Base-by-base conservation (phyloP, 2,113 vertebrate genomes). In the Cyprinodon brontotheroides region DNA sequence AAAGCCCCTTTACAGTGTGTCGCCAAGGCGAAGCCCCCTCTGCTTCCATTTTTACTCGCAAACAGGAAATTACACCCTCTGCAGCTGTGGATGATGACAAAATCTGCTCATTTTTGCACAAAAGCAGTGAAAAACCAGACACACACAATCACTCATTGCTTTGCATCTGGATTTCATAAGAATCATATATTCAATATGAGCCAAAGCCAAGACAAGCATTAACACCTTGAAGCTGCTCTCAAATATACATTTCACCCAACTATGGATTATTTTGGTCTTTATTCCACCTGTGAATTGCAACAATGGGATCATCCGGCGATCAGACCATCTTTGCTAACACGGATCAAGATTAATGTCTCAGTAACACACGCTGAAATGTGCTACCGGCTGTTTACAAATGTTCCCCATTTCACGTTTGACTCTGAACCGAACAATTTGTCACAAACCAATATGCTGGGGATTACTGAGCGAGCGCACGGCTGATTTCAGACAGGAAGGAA, bases 391-490 rank as follows among this genome's bases (percentile, higher is more conserved):
- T 78, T 80, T 81, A 64, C 72, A 65, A 76, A 79, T 47, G 72
- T 48, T 67, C 61, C 59, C 63, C 68, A 53, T 78, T 75, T 62
- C 11, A 43, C 74, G 73, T 59, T 61, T 67, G 53, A 74, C 74
- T 81, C 48, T 1, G 63, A 12, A 75, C 37, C 50, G 68, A 83
- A 77, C 75, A 79, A 87, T 88, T 88, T 75, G 65, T 86, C 85
- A 83, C 74, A 81, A 74, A 77, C 61, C 73, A 82, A 84, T 82
- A 80, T 79, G 85, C 39, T 67, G 83, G 50, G 77, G 64, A 82
- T 87, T 81, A 72, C 71, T 40, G 74, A 80, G 70, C 17, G 72
- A 82, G 50, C 50, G 50, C 0, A 64, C 72, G 4, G 73, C 76
- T 43, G 75, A 80, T 84, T 76, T 60, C 70, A 65, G 68, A 40